A percentile compares a stretch with the other conserved stretches of the same genome.
Conservation (phyloP, 2,113 vertebrate genomes). For the Neopipo cinnamomea region DNA sequence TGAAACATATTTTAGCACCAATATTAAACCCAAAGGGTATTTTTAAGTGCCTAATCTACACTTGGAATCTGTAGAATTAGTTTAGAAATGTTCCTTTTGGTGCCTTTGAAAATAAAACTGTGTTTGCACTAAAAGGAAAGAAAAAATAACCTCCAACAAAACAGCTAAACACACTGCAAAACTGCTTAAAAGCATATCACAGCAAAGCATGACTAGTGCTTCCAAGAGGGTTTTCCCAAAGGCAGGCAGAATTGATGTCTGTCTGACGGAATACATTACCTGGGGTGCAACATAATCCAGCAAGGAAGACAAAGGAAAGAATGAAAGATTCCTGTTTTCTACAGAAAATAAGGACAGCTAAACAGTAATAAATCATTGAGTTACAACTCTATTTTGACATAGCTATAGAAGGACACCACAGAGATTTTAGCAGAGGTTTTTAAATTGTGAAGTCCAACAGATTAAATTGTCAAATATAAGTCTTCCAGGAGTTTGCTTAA, state of each 20-base stretch:
- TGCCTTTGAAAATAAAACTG: not conserved
- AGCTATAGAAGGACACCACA: not conserved
- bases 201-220: not conserved
- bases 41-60: not conserved
- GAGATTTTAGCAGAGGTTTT: not conserved
- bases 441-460: not conserved
- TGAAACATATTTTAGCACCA: not conserved
- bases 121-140: not conserved
- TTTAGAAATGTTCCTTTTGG: not conserved
- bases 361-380: not conserved
- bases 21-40: not conserved
- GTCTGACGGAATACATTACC: not conserved
- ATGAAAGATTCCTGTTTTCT: not conserved
- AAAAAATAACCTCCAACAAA: not conserved
- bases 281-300: not conserved
- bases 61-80: not conserved
- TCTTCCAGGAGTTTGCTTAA: not conserved
- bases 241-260: not conserved
- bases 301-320: constrained; percentile 4
- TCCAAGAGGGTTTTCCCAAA: constrained; percentile 14
- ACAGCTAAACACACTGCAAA: not conserved
- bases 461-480: not conserved
- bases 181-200: not conserved
- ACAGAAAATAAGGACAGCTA: not conserved
- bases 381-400: not conserved